phyloP scores from a whole-genome alignment of 1,140 invertebrate genomes.

The Drosophila trapezifrons region DNA sequence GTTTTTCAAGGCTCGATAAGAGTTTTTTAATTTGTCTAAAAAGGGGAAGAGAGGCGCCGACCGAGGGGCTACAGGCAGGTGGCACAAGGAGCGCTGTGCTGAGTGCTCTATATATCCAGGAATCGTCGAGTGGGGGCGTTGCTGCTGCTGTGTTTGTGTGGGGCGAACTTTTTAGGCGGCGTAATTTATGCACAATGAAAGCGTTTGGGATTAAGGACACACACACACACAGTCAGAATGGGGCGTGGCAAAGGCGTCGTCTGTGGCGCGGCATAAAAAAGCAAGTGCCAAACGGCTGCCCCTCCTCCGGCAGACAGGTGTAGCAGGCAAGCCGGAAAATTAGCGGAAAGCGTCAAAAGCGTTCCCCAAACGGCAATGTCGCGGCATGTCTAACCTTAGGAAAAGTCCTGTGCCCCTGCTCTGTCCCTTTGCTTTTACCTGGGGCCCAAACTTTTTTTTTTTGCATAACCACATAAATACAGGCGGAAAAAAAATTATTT shows the following conservation, averaged over 20 bases:
- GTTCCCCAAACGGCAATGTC: conserved; percentile 79
- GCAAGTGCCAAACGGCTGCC: conserved; percentile 35
- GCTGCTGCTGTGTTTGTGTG: conserved; percentile 18
- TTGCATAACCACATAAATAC: conserved; percentile 64
- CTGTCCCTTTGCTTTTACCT: neutral
- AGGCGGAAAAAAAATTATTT: conserved; percentile 16
- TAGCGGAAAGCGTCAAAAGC: conserved; percentile 82
- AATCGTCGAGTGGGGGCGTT: conserved; percentile 43
- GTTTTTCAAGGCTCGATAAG: conserved; percentile 76
- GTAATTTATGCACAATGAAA: conserved; percentile 82
- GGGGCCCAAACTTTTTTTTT: conserved; percentile 39
- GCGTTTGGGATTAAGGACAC: conserved; percentile 71
- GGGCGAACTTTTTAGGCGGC: conserved; percentile 65
- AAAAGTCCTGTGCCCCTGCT: neutral
- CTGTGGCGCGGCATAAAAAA: conserved; percentile 39
- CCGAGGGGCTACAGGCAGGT: neutral
- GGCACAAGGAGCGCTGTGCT: neutral
- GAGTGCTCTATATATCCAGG: conserved; percentile 22
- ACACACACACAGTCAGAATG: conserved; percentile 33
- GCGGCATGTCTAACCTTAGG: conserved; percentile 54
- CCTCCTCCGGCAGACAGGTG: conserved; percentile 65
- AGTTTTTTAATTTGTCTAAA: conserved; percentile 82
- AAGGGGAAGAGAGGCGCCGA: conserved; percentile 29
- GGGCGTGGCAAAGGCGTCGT: conserved; percentile 39
- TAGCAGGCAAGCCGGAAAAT: conserved; percentile 79